These are phyloP conservation scores for Sinocyclocheilus rhinocerous DNA, from an alignment of 2,113 vertebrate species.

Conservation along the genomic window DNA sequence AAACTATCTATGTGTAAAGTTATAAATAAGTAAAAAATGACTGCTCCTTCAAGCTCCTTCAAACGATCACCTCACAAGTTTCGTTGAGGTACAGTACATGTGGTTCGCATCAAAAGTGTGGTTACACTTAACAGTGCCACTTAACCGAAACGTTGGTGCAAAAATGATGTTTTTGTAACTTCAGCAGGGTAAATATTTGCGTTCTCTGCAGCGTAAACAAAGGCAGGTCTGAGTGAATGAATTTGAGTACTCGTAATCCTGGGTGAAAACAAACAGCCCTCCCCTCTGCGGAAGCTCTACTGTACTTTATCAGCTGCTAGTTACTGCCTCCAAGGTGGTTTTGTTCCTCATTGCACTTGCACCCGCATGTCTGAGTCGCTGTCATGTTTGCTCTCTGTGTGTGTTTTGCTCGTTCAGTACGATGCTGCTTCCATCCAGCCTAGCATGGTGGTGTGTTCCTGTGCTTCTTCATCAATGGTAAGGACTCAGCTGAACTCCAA, in stretches of 20 bases:
- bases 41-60: background rate
- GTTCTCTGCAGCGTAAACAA: constrained; percentile 19
- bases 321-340: constrained; percentile 25
- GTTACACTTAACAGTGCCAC: background rate
- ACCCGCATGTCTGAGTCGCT: constrained; percentile 19
- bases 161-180: background rate
- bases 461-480: constrained; percentile 93
- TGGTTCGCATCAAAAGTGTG: background rate
- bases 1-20: no score
- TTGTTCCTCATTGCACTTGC: constrained; percentile 46
- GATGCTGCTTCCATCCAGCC: constrained; percentile 92
- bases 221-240: constrained; percentile 28
- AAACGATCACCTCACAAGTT: background rate
- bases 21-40: background rate
- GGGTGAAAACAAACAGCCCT: constrained; percentile 40
- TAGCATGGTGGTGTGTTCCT: constrained; percentile 67
- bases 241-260: constrained; percentile 45
- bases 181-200: background rate
- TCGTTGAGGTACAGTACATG: background rate
- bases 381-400: constrained; percentile 38
- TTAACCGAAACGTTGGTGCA: background rate
- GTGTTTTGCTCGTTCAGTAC: constrained; percentile 78
- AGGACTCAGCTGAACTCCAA: constrained; percentile 84
- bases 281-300: constrained; percentile 40
- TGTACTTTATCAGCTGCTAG: constrained; percentile 45